Percentiles rank a stretch among this genome's conserved stretches.
Conservation (phyloP, 2,113 vertebrate genomes). For the Aythya baeri region DNA sequence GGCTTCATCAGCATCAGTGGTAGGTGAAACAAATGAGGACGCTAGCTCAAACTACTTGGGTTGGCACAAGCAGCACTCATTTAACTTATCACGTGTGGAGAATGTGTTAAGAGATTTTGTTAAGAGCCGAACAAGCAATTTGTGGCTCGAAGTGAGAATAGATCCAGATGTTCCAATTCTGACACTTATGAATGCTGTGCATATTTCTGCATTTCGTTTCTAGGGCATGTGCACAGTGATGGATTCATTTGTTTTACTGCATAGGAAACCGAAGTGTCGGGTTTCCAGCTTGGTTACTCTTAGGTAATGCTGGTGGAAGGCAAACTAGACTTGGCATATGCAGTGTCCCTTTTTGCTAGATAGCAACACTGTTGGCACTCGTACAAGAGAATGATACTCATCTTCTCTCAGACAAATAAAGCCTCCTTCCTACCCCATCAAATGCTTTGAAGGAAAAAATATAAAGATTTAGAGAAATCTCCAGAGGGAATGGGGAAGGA, state of each 20-base stretch:
- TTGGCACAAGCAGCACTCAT: background rate
- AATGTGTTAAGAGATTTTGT: background rate
- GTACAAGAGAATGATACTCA: accelerated
- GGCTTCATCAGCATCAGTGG: accelerated
- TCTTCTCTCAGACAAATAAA: background rate
- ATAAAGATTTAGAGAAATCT: background rate
- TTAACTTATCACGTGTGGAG: accelerated
- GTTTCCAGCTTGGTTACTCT: background rate
- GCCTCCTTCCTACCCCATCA: background rate
- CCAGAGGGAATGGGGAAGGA: background rate
- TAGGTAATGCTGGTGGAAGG: background rate
- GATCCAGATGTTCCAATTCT: background rate
- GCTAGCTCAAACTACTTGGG: background rate
- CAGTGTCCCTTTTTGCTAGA: background rate
- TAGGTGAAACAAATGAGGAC: background rate
- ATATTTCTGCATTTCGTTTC: accelerated
- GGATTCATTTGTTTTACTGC: accelerated
- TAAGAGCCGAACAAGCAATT: accelerated
- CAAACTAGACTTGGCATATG: accelerated
- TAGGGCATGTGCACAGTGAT: accelerated
- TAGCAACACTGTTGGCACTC: too few species aligned
- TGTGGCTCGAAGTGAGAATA: background rate
- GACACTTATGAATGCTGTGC: accelerated
- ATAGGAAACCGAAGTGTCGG: background rate
- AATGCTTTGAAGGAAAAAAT: background rate